Base-by-base conservation (phyloP, 1,140 invertebrate species). In the Drosophila carrolli region DNA sequence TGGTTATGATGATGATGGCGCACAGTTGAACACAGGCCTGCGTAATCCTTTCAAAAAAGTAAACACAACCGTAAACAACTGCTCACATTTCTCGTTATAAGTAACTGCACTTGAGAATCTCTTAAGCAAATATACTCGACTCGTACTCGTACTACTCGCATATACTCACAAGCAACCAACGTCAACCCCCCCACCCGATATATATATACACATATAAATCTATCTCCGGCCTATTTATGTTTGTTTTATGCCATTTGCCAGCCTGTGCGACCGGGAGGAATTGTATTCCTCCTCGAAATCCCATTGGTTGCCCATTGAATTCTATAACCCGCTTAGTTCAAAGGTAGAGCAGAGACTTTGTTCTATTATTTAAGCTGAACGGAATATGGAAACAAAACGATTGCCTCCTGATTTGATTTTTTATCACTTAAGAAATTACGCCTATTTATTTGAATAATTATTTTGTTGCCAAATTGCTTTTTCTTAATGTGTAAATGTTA, bases 41-140 rank as follows among this genome's bases (percentile, higher is more conserved):
- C 84, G 84, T 90, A 89, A 89, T 89, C 84, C 84, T 68, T 89
- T 89, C 70, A 89, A 89, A 89, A 89, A 89, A 89, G 84, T 89
- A 89, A 89, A 89, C 84, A 89, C 56, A 83, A 68, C 59, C 44
- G 60, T 66, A 80, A 62, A 74, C 54, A 53, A 74, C 71, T 63
- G 57, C 57, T 71, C 72, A 76, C 71, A 73, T 65, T 67, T 62
- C 70, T 67, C 50, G 32, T 53, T 73, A 54, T 67, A 75, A 75
- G 72, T 75, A 75, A 75, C 72, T 75, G 71, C 72, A 75, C 71
- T 75, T 75, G 59, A 75, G 47, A 75, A 75, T 75, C 59, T 75
- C 72, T 75, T 65, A 75, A 75, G 51, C 72, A 75, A 75, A 75
- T 75, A 75, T 75, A 75, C 47, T 50, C 53, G 37, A 63, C 19